Evolutionary conservation across 2,797 vertebrate species (phyloP).

Genomic region (Cyclura pinguis): DNA sequence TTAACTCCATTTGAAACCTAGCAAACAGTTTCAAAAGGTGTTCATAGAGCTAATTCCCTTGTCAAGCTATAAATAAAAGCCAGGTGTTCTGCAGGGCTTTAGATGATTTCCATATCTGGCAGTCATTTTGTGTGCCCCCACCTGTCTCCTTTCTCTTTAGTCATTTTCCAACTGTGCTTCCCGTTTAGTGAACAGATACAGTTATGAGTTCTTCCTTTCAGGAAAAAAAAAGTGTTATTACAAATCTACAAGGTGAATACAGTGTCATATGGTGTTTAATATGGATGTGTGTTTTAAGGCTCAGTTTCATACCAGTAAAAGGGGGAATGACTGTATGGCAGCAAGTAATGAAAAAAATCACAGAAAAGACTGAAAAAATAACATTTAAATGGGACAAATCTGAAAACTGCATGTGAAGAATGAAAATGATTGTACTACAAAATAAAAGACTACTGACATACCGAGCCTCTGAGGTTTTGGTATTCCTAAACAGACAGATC

Average conservation of each 20-base stretch:
- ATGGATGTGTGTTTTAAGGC: neutral
- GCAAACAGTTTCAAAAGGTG: neutral
- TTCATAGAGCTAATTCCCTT: slow-evolving; percentile 32
- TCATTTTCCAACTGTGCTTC: neutral
- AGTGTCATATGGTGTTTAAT: neutral
- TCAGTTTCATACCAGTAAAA: slow-evolving; percentile 4
- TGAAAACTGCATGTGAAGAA: neutral
- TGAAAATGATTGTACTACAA: neutral
- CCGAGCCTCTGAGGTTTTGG: neutral
- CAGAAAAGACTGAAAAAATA: neutral
- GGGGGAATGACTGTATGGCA: neutral
- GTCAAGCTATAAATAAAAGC: neutral
- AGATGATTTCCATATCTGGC: slow-evolving; percentile 29
- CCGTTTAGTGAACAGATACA: slow-evolving; percentile 22
- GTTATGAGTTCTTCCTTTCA: neutral
- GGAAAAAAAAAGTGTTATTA: neutral
- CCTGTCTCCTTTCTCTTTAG: neutral
- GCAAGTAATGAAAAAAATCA: neutral
- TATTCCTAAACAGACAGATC: neutral
- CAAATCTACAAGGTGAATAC: neutral
- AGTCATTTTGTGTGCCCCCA: rapidly evolving
- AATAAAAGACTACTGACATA: neutral
- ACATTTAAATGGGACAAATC: neutral
- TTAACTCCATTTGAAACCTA: neutral
- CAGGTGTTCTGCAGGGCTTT: neutral